phyloP scores from a whole-genome alignment of 2,797 vertebrate species.

The Setipinna tenuifilis region DNA sequence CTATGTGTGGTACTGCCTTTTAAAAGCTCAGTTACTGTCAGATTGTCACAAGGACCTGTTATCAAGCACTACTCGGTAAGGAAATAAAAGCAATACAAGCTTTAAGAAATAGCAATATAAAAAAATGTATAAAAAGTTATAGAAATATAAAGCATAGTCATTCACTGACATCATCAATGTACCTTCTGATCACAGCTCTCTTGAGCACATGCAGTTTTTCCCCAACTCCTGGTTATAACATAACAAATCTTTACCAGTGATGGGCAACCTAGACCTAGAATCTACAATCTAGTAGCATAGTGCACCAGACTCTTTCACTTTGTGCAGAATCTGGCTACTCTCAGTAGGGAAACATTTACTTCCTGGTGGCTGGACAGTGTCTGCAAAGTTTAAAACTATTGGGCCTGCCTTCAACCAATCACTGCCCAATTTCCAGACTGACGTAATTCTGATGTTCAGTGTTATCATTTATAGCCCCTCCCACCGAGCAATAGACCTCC shows the following conservation, averaged over 20 bases:
- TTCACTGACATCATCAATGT: conserved; percentile 14
- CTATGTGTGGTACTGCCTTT: conserved; percentile 60
- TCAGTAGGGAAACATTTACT: too few relatives aligned
- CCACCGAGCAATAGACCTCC: too few relatives aligned
- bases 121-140: conserved; percentile 68
- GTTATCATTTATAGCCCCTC: too few relatives aligned
- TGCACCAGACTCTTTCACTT: too few relatives aligned
- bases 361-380: too few relatives aligned
- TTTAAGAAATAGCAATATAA: conserved; percentile 67
- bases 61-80: conserved; percentile 39
- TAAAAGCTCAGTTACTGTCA: conserved; percentile 66
- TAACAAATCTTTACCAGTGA: conserved; percentile 19
- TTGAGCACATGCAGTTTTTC: conserved; percentile 21
- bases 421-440: too few relatives aligned
- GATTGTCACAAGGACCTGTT: conserved; percentile 47
- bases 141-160: conserved; percentile 43
- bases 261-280: neutral
- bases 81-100: conserved; percentile 47
- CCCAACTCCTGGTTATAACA: conserved; percentile 26
- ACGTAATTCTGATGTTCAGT: too few relatives aligned
- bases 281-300: too few relatives aligned
- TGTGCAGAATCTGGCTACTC: too few relatives aligned
- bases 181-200: conserved; percentile 41
- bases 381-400: too few relatives aligned
- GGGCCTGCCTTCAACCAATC: too few relatives aligned